Conservation (phyloP, 2,113 vertebrate genomes). For the Tachysurus vachellii region DNA sequence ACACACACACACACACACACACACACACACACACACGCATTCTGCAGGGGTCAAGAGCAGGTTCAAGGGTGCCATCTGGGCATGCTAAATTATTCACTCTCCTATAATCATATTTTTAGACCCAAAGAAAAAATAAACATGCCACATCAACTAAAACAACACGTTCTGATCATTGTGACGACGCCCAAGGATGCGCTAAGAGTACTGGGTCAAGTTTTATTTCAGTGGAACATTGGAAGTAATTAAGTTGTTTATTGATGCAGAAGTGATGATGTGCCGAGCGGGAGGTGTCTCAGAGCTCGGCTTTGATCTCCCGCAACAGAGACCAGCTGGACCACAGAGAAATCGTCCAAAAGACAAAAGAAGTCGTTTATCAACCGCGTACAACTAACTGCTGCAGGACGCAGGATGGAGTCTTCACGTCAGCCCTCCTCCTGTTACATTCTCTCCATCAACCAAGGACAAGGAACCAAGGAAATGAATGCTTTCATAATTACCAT, state of each 20-base stretch:
- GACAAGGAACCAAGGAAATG: background rate
- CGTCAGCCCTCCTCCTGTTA: too few species aligned
- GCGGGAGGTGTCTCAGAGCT: constrained; percentile 51
- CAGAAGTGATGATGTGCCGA: constrained; percentile 56
- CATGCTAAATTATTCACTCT: constrained; percentile 23
- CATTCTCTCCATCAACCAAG: background rate
- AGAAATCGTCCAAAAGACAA: constrained; percentile 29
- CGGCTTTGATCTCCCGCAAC: constrained; percentile 61
- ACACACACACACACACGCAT: constrained; percentile 12
- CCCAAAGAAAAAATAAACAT: background rate
- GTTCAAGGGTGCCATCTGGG: constrained; percentile 53
- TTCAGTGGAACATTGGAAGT: constrained; percentile 49
- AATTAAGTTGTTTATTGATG: constrained; percentile 62
- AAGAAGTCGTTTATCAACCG: background rate
- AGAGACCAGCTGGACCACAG: constrained; percentile 59
- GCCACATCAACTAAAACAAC: background rate
- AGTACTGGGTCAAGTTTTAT: background rate
- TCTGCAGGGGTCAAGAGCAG: constrained; percentile 43
- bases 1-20: constrained; percentile 16
- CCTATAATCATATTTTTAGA: constrained; percentile 21
- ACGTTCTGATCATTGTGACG: background rate
- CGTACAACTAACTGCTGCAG: background rate
- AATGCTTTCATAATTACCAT: background rate
- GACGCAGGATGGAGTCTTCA: background rate
- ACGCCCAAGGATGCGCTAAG: background rate